These are phyloP conservation scores for Anagrus nilaparvatae DNA, from an alignment of 1,140 invertebrate species.

Conservation along the genomic window DNA sequence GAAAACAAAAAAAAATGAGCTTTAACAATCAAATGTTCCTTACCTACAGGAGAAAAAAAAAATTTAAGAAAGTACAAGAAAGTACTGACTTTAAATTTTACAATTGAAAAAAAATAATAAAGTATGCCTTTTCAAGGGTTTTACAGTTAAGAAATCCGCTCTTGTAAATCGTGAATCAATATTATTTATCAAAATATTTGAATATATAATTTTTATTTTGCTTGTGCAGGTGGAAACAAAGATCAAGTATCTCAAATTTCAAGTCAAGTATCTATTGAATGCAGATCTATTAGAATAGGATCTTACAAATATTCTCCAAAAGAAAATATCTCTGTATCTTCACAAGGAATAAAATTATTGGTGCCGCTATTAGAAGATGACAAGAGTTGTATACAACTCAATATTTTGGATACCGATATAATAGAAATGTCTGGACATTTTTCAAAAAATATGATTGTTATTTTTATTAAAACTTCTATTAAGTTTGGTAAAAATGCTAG, in stretches of 20 bases:
- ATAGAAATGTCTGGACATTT: conserved; percentile 65
- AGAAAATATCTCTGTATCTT: conserved; percentile 56
- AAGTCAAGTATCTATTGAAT: too few relatives aligned
- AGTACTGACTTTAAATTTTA: too few relatives aligned
- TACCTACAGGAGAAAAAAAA: too few relatives aligned
- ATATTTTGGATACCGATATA: conserved; percentile 53
- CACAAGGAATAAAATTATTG: conserved; percentile 53
- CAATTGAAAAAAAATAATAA: too few relatives aligned
- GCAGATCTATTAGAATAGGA: conserved; percentile 67
- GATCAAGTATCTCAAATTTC: conserved; percentile 23
- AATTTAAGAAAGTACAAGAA: too few relatives aligned
- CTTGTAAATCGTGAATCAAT: too few relatives aligned
- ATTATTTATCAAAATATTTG: neutral
- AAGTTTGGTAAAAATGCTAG: conserved; percentile 56
- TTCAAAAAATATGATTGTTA: conserved; percentile 57
- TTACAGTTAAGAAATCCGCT: too few relatives aligned
- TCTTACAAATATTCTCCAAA: conserved; percentile 63
- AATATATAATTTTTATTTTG: too few relatives aligned
- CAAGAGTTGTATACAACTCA: too few relatives aligned
- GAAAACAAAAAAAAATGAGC: too few relatives aligned
- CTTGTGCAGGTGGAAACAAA: conserved; percentile 42
- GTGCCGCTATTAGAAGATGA: conserved; percentile 54
- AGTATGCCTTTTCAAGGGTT: too few relatives aligned
- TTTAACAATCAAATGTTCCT: too few relatives aligned
- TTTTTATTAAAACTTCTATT: conserved; percentile 66